These are phyloP conservation scores for Parnassius glacialis DNA, from an alignment of 2,888 invertebrate species.

Conservation along the genomic window DNA sequence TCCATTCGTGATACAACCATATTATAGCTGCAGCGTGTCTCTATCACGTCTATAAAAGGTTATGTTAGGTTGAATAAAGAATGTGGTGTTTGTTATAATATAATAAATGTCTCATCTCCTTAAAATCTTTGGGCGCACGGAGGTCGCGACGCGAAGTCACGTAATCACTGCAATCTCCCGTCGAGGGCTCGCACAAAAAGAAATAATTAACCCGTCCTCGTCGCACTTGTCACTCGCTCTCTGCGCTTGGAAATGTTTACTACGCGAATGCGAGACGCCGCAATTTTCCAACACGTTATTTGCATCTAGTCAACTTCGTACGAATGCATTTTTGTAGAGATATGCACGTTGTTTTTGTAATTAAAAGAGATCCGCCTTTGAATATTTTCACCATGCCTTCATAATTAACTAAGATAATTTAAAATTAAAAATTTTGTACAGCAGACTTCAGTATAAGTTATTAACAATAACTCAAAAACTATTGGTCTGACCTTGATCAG, in stretches of 20 bases:
- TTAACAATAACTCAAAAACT: too few relatives aligned
- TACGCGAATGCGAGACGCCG: slow-evolving; percentile 9
- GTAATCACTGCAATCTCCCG: slow-evolving; percentile 68
- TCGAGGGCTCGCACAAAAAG: slow-evolving; percentile 62
- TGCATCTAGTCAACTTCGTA: not conserved
- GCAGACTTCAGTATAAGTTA: too few relatives aligned
- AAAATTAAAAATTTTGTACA: too few relatives aligned
- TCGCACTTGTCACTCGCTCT: slow-evolving; percentile 43
- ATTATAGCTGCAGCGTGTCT: too few relatives aligned
- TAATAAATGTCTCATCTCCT: not conserved
- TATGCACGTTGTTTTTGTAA: too few relatives aligned
- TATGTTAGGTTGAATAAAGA: too few relatives aligned
- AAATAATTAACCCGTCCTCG: slow-evolving; percentile 67
- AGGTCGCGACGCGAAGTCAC: slow-evolving; percentile 51
- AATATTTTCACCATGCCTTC: too few relatives aligned
- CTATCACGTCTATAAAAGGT: too few relatives aligned
- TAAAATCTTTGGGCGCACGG: not conserved
- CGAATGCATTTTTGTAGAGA: slow-evolving; percentile 2
- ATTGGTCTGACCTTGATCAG: too few relatives aligned
- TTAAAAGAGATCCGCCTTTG: too few relatives aligned
- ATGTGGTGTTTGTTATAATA: not conserved
- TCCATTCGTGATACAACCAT: too few relatives aligned
- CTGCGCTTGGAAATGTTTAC: slow-evolving; percentile 16
- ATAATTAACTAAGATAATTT: too few relatives aligned
- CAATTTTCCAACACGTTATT: slow-evolving; percentile 5